phyloP scores from a whole-genome alignment of 1,140 invertebrate genomes.

The Caerostris extrusa region DNA sequence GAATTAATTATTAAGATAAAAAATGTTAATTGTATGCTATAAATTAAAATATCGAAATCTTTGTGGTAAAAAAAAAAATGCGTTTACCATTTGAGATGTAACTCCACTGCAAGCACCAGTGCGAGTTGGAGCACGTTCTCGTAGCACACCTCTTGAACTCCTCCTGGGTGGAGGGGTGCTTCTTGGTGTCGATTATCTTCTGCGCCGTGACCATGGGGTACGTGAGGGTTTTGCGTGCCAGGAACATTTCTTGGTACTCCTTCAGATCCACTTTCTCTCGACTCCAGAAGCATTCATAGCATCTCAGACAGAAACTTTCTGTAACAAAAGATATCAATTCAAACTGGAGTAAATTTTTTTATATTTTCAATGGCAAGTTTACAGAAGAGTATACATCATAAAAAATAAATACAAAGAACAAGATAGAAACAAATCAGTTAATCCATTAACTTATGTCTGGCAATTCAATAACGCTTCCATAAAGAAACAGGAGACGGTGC shows the following conservation, averaged over 20 bases:
- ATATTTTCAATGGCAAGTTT: too few species aligned
- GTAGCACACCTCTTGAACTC: not conserved
- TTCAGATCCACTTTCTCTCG: not conserved
- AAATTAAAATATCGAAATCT: too few species aligned
- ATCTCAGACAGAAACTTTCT: conserved; percentile 23
- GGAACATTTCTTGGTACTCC: not conserved
- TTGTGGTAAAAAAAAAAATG: not conserved
- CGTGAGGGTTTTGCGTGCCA: not conserved
- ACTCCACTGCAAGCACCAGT: conserved; percentile 39
- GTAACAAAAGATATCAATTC: not conserved
- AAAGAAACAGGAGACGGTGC: too few species aligned
- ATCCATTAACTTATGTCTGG: too few species aligned
- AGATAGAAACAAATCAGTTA: too few species aligned
- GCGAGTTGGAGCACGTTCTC: not conserved
- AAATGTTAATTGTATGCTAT: too few species aligned
- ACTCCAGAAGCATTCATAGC: conserved; percentile 59
- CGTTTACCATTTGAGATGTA: conserved; percentile 21
- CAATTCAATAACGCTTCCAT: too few species aligned
- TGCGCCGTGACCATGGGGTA: conserved; percentile 26
- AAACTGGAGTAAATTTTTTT: too few species aligned
- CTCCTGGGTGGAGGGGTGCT: not conserved
- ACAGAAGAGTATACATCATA: too few species aligned
- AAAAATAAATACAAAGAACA: too few species aligned
- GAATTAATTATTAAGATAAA: too few species aligned
- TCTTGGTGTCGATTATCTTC: not conserved